Base-by-base conservation (phyloP, 2,888 invertebrate genomes). In the Pycnomerus fuliginosus region DNA sequence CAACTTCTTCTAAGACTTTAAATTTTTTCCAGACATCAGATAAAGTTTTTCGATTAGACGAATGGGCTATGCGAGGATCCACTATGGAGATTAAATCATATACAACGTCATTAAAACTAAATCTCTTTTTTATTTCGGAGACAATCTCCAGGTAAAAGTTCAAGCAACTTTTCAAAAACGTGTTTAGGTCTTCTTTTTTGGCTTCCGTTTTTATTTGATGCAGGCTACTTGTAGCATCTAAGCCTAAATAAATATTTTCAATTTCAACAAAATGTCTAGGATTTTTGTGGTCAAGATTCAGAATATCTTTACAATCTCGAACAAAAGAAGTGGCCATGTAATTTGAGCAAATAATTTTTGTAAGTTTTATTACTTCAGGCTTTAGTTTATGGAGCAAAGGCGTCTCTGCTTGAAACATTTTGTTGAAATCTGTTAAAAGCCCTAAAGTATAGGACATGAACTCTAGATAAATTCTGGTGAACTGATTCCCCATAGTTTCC, bases 391-490 rank as follows among this genome's bases (percentile, higher is more conserved):
- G 30, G 14, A 56, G 30, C 10, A 57, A 34, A 8, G 58, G 52
- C 24, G 28, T 43, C 37, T 59, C 55, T 11, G 40, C 35, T 40
- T 62, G 57, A 50, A 61, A 60, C 13, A 60, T 28, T 1, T 29
- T 15, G 44, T 60, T 60, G 36, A 61, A 61, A 20, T 57, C 46
- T n/a, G 28, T 57, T 25, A 58, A 24, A 10, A 60, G 25, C 14
- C 40, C 48, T 24, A 61, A 38, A 14, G 32, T 25, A 39, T 62
- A 59, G 13, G 48, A 41, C 56, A 61, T 57, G 34, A 61, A 61
- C 32, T 61, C 56, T 25, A 62, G 31, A 44, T 60, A 57, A 15
- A 59, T 40, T 41, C 48, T 32, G 12, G 62, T 58, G 31, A 61
- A 59, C 36, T 52, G 37, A 47, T 62, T 63, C 4, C 43, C 35